Evolutionary conservation across 2,888 invertebrate genomes (phyloP), one percentile per base, ranked within the genome.

Genomic region (Merodon equestris): DNA sequence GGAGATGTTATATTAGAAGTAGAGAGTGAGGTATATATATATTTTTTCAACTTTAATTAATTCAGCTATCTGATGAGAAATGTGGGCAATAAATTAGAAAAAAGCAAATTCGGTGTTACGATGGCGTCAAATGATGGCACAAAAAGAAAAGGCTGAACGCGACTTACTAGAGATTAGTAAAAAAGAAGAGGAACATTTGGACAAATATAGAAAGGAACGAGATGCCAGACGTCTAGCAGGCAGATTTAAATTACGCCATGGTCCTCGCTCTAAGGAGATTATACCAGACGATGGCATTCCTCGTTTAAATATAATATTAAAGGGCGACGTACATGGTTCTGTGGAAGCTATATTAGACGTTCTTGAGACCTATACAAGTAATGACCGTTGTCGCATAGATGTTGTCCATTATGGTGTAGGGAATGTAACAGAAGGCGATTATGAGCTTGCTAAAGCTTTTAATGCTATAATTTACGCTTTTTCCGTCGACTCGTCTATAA

Each of bases 301-400:
- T 0, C 88, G 87, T 74, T 86, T 94, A 61, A 92, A 91, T 83
- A 88, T 94, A 9, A 86, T 95, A 2, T 85, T 95, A 3, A 93
- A 94, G 91, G 95, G 95, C 17, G 99, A 99, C 89, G 98, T 99
- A 1, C 95, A 96, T 88, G 99, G 99, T 0, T 97, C 97, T 0
- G 93, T 98, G 47, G 99, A 99, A 88, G 98, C 99, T 0, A 95
- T 99, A 81, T 88, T 98, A 79, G 96, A 98, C 87, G 94, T 96
- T 9, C 87, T 99, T 63, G 95, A 95, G 82, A 95, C 96, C 0
- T 99, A 98, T 85, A 91, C 94, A 83, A 91, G 91, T n/a, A 90
- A 92, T 58, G 90, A 92, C 1, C 88, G 88, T 5, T 98, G 97
- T 84, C 91, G 92, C 50, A 90, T 99, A 12, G 94, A 96, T 84